Base-by-base conservation (phyloP, 2,113 vertebrate species). In the Miniopterus natalensis region DNA sequence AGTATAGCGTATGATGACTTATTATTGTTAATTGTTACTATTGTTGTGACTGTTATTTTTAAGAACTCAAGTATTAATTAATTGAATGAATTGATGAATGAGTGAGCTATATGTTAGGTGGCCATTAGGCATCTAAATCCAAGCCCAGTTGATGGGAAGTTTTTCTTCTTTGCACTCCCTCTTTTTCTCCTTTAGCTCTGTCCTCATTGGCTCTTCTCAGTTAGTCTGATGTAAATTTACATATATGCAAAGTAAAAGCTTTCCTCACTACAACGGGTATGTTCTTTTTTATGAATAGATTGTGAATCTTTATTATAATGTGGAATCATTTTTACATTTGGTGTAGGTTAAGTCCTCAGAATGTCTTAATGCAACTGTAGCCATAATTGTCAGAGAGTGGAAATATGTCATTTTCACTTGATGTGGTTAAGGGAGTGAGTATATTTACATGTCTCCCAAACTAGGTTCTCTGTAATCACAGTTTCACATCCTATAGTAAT, bases 401-500 rank as follows among this genome's bases (percentile, higher is more conserved):
- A 90, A 73, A 8, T 57, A 88, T 88, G 29, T 88, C 73, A 77
- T 94, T 96, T 97, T 96, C 85, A 88, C 36, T 93, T 97, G 83
- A 66, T 91, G 40, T 93, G 73, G 57, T 85, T 86, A 96, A 97
- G 86, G 92, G 83, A 91, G 92, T 97, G 31, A 92, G 25, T 40
- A 36, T 93, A 95, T 96, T 92, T 87, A 83, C 85, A 96, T 71
- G 74, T 96, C 95, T 96, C 79, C 90, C 87, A 95, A 92, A 75
- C 86, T 65, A 70, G 59, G 25, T 92, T 96, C 63, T 93, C 87
- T 84, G 53, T 66, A 88, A 95, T 79, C 79, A 88, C 83, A 93
- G 36, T 87, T 94, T 95, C 74, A 86, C 29, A 79, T 75, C 89
- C 42, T 92, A 59, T 78, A 94, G 59, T 86, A 95, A 95, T 78